phyloP scores from a whole-genome alignment of 2,113 vertebrate species.

The Podarcis muralis region DNA sequence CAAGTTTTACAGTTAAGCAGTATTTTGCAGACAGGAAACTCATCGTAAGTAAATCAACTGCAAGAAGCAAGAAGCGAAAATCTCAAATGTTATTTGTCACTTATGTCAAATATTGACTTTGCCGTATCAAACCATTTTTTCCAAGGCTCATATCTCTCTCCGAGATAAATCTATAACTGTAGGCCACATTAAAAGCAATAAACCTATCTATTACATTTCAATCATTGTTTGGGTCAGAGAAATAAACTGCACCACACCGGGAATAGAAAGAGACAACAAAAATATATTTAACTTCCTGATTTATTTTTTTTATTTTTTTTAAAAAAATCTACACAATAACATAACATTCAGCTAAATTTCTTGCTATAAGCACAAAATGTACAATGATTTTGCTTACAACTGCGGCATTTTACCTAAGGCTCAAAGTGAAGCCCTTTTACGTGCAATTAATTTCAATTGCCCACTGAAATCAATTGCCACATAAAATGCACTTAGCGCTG shows the following conservation, averaged over 20 bases:
- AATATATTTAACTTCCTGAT: neutral
- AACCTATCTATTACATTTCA: neutral
- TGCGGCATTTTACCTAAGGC: neutral
- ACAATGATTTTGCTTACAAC: neutral
- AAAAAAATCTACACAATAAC: neutral
- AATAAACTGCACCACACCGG: conserved; percentile 13
- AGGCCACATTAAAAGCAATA: conserved; percentile 44
- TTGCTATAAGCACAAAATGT: conserved; percentile 8
- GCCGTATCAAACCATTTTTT: conserved; percentile 43
- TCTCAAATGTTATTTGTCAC: conserved; percentile 31
- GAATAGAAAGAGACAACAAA: neutral
- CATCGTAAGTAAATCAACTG: conserved; percentile 40
- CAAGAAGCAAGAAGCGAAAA: conserved; percentile 16
- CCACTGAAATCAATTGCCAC: neutral
- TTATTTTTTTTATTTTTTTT: no score
- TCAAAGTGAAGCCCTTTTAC: conserved; percentile 6
- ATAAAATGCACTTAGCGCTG: neutral
- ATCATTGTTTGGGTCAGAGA: neutral
- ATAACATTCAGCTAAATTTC: neutral
- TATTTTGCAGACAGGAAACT: conserved; percentile 33
- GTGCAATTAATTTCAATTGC: conserved; percentile 11
- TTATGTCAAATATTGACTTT: conserved; percentile 26
- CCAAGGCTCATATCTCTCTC: conserved; percentile 24
- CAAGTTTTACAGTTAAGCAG: conserved; percentile 43
- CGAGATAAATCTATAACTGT: conserved; percentile 34